Evolutionary conservation across 2,113 vertebrate genomes (phyloP), one percentile per base, ranked within the genome.

Genomic region (Eurypyga helias): DNA sequence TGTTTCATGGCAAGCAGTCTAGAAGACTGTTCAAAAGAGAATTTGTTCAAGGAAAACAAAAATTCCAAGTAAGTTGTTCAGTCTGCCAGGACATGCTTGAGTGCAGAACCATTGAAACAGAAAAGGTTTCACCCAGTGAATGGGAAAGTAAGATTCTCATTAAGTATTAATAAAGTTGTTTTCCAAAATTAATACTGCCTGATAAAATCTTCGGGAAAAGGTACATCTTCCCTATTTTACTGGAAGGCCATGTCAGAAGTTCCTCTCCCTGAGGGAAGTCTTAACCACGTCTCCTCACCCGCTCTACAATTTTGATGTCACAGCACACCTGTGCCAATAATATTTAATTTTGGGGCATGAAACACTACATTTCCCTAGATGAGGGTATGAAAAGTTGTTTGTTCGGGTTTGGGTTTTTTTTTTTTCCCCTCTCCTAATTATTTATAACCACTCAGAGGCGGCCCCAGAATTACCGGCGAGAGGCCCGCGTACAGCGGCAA

Each of bases 401-500:
- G n/a, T n/a, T n/a, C n/a, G 41, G 41, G 41, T 41, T 41, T 41
- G 41, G 41, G 41, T 9, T 41, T 9, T 16, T 2, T 3, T 48
- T 38, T 52, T 41, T 8, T 25, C 4, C 6, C 13, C 21, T 3
- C 9, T n/a, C 9, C 9, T 36, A 18, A 31, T 61, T 57, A 65
- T 7, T 38, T 19, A 15, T 13, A 11, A 41, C 13, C 1, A 7
- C 43, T 73, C 19, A 66, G 28, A 71, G 69, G 0, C 4, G 1
- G 9, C n/a, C 33, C 25, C 64, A 43, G 28, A 57, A 75, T 24
- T 2, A 49, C 1, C 19, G 28, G 6, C 26, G 14, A 72, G 28
- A 80, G 38, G 28, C 67, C 81, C n/a, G 18, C 45, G 10, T 3
- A n/a, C 21, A 61, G 1, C 4, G 17, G 17, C 70, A 25, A 38